Evolutionary conservation across 2,888 invertebrate species (phyloP), one percentile per base, ranked within the genome.

Genomic region (Meta bourneti): DNA sequence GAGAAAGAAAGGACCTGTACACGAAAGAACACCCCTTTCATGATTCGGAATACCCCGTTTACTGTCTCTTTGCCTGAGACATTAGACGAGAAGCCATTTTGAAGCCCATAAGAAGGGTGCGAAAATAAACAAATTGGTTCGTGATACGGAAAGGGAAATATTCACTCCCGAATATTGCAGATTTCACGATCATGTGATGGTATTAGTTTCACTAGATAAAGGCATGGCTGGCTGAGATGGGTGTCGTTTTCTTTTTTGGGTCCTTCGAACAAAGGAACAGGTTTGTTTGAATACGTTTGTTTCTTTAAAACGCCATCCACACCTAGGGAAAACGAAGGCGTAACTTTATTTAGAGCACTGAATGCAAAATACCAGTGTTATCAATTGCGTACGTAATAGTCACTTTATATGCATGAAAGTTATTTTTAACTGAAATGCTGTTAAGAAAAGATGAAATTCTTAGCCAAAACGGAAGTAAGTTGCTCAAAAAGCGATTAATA

Each of bases 121-220:
- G 74, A 84, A 84, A 84, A 75, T 75, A 74, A 84, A 84, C 74
- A 84, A 84, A 75, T 34, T 84, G 7, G 16, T 61, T 74, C 84
- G 84, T 84, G 84, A 84, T 52, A 52, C 74, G 84, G 84, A 84
- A 84, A 74, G 8, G 75, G 70, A 52, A 48, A 61, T 34, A 52
- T 72, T 34, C 34, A 72, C 34, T 72, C 34, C 34, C 1, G 75
- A 16, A 48, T 48, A 11, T 75, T 48, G 4, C 0, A 75, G 48
- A 16, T 61, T 11, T 34, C 34, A 34, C 34, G 34, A 34, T 34
- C 34, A 34, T 34, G 34, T 34, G 34, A 34, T 34, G 1, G 34
- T 1, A 34, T 34, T 34, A 2, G 34, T 34, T 34, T 34, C 34
- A 34, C 34, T 34, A 34, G 34, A 34, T 34, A 61, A 61, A 61